Evolutionary conservation across 2,797 vertebrate genomes (phyloP).

Genomic region (Peromyscus melanophrys): DNA sequence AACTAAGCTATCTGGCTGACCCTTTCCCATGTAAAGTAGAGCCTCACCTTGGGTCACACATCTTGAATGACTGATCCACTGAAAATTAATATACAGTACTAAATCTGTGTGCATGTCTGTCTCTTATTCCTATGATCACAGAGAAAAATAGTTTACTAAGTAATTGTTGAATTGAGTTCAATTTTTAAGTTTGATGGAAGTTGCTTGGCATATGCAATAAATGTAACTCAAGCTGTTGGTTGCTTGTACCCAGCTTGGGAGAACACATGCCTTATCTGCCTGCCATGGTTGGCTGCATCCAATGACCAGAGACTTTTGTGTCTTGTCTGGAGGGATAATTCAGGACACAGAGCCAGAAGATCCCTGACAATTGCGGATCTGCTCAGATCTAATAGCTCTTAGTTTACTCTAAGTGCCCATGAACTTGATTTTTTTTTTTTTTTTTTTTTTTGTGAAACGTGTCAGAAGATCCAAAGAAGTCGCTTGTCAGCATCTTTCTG

Average conservation of each 20-base stretch:
- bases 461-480: constrained; percentile 13
- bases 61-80: background rate
- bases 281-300: background rate
- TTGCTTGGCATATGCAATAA: background rate
- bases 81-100: background rate
- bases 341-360: background rate
- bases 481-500: constrained; percentile 4
- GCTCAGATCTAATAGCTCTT: background rate
- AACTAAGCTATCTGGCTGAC: background rate
- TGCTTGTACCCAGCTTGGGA: background rate
- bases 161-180: constrained; percentile 13
- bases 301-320: background rate
- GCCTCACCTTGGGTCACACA: background rate
- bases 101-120: background rate
- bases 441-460: background rate
- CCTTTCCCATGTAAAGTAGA: background rate
- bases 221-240: constrained; percentile 21
- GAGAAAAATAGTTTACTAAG: constrained; percentile 44
- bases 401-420: constrained; percentile 7
- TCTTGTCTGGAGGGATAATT: background rate
- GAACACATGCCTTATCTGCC: background rate
- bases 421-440: background rate
- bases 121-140: background rate
- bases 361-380: background rate
- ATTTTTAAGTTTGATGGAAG: constrained; percentile 51